Evolutionary conservation across 1,140 invertebrate genomes (phyloP).

Genomic region (Agrypnia vestita): DNA sequence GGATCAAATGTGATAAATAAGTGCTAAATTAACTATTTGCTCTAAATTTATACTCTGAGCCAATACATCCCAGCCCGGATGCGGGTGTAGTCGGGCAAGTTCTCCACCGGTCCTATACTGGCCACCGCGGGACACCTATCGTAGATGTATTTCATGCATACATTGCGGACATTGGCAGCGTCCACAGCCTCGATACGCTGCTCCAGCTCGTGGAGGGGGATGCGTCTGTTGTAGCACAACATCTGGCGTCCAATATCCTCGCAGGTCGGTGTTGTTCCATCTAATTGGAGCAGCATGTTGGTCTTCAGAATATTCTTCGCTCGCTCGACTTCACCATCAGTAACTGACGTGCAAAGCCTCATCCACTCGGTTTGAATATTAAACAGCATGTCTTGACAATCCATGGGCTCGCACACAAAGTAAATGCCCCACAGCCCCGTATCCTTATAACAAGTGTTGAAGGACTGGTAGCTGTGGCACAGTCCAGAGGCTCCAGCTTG

Average conservation of each 20-base stretch:
- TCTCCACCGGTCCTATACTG: constrained; percentile 93
- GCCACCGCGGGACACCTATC: constrained; percentile 95
- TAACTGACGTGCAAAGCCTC: constrained; percentile 91
- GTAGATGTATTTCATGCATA: constrained; percentile 95
- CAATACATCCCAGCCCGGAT: constrained; percentile 93
- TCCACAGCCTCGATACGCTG: constrained; percentile 92
- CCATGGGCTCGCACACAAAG: constrained; percentile 90
- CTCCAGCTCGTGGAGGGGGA: constrained; percentile 96
- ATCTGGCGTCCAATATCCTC: constrained; percentile 99
- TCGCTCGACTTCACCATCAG: constrained; percentile 93
- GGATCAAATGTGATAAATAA: constrained; percentile 27
- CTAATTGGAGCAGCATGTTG: constrained; percentile 97
- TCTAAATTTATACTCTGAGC: constrained; percentile 80
- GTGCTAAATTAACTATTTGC: constrained; percentile 31
- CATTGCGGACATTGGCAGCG: constrained; percentile 87
- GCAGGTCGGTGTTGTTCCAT: constrained; percentile 98
- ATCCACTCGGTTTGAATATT: constrained; percentile 95
- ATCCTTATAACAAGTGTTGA: constrained; percentile 99
- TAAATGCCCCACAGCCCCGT: constrained; percentile 99
- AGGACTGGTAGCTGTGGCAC: constrained; percentile 97
- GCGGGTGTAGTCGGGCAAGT: constrained; percentile 91
- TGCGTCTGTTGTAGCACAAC: constrained; percentile 95
- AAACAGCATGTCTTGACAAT: constrained; percentile 84
- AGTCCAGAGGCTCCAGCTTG: constrained; percentile 80
- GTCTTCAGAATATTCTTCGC: constrained; percentile 97